Conservation (phyloP, 2,888 invertebrate genomes). For the Coenonympha glycerion region DNA sequence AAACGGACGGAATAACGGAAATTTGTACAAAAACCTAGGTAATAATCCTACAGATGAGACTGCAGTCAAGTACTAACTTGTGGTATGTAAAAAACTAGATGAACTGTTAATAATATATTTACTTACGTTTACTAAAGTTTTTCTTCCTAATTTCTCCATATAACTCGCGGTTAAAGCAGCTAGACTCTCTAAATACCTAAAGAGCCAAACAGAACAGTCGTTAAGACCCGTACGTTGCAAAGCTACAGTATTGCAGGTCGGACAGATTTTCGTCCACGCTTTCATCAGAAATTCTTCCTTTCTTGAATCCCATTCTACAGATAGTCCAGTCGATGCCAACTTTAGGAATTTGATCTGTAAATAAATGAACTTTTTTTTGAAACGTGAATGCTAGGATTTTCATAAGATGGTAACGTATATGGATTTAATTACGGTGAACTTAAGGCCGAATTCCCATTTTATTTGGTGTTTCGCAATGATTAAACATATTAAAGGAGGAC, state of each 20-base stretch:
- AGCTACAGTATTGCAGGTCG: constrained; percentile 31
- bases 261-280: constrained; percentile 49
- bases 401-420: no score
- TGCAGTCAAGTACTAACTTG: no score
- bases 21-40: no score
- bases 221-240: constrained; percentile 30
- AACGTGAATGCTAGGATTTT: no score
- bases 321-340: constrained; percentile 45
- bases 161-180: constrained; percentile 38
- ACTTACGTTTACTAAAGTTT: constrained; percentile 42
- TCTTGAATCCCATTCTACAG: constrained; percentile 31
- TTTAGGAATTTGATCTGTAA: constrained; percentile 48
- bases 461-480: no score
- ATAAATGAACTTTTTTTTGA: constrained; percentile 6
- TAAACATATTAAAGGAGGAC: no score
- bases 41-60: no score
- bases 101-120: not conserved
- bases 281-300: constrained; percentile 38
- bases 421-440: no score
- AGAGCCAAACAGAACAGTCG: constrained; percentile 39
- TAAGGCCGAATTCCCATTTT: no score
- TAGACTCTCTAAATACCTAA: constrained; percentile 44
- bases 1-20: no score
- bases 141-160: constrained; percentile 32
- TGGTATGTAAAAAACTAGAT: no score